These are phyloP conservation scores for Rhabdophis nuchalis DNA, from an alignment of 2,797 vertebrate genomes.

Conservation along the genomic window DNA sequence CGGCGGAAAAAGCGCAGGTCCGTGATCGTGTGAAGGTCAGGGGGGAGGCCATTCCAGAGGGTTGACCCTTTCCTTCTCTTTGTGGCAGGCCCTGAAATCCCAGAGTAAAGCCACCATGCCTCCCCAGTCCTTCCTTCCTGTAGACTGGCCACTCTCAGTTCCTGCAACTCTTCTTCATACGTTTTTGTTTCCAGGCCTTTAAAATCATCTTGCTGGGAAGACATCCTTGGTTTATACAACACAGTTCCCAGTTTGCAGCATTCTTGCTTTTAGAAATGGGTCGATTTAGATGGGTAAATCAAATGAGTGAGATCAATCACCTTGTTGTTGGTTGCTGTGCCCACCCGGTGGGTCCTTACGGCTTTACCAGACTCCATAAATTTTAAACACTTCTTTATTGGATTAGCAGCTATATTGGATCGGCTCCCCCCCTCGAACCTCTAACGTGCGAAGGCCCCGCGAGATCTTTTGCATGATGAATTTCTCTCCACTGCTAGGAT, in stretches of 20 bases:
- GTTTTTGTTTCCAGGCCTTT: too few species aligned
- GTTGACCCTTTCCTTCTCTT: too few species aligned
- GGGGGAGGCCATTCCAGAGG: too few species aligned
- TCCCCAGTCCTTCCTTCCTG: too few species aligned
- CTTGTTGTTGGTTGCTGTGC: neutral
- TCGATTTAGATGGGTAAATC: too few species aligned
- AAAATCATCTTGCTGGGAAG: neutral
- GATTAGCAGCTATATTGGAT: neutral
- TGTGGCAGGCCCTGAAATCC: too few species aligned
- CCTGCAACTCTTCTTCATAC: too few species aligned
- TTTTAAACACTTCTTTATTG: neutral
- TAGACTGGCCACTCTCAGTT: too few species aligned
- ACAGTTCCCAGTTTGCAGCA: neutral
- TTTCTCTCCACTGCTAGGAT: constrained; percentile 9
- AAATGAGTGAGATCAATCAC: neutral
- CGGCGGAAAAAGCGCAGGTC: too few species aligned
- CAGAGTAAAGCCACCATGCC: too few species aligned
- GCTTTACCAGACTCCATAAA: fast-evolving
- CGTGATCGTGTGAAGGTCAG: too few species aligned
- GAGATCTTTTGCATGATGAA: neutral
- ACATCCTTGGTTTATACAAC: neutral
- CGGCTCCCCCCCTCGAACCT: neutral
- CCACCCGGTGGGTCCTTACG: neutral
- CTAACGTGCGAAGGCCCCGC: neutral
- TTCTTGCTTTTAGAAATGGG: neutral